Percentiles rank a stretch among this genome's conserved stretches.
These are phyloP conservation scores for Malurus alboscapulatus DNA, from an alignment of 2,113 vertebrate species.

Conservation along the genomic window DNA sequence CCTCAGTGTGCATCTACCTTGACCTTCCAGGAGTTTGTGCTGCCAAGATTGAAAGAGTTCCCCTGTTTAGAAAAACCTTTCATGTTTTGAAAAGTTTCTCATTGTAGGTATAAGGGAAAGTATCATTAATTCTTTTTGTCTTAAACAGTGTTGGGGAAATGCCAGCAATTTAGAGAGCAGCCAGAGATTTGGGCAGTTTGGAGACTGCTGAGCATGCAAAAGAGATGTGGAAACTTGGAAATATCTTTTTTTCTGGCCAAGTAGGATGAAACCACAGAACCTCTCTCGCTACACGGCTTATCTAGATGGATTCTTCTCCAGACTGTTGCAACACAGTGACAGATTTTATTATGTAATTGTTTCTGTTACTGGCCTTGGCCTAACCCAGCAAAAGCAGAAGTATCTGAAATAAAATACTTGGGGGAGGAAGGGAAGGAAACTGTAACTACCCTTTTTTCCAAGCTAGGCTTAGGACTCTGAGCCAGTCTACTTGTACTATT, in stretches of 20 bases:
- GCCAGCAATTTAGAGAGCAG: background rate
- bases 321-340: background rate
- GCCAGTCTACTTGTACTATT: background rate
- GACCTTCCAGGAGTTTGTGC: background rate
- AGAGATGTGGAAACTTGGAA: background rate
- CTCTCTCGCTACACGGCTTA: background rate
- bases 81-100: background rate
- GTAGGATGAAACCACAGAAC: background rate
- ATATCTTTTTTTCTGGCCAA: background rate
- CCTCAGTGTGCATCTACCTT: background rate
- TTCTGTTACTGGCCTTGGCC: slow-evolving; percentile 13
- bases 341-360: background rate
- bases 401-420: background rate
- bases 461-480: background rate
- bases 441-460: background rate
- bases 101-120: background rate
- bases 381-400: slow-evolving; percentile 36
- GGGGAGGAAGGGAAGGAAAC: background rate
- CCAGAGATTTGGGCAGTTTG: background rate
- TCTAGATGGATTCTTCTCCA: background rate
- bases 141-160: background rate
- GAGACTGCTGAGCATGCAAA: background rate
- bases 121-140: background rate
- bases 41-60: background rate
- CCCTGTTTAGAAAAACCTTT: background rate